Evolutionary conservation across 2,797 vertebrate genomes (phyloP), one percentile per base, ranked within the genome.

Genomic region (Myripristis jacobus): DNA sequence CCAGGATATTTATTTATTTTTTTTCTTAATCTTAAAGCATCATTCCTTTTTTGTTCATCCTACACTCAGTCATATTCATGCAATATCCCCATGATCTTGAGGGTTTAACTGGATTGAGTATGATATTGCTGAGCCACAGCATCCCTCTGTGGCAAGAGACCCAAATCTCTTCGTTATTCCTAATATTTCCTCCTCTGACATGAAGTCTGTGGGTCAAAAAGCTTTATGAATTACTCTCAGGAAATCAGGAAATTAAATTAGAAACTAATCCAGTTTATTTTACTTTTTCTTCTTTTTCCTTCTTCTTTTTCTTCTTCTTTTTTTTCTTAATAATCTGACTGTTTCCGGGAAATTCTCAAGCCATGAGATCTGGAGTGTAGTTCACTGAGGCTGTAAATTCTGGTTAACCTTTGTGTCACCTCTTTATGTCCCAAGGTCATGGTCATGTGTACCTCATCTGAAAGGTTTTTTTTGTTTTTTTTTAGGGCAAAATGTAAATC

Each of bases 401-500:
- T 57, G 31, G 66, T 34, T 47, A 75, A 13, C n/a, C 18, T 31
- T 43, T 41, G 13, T 12, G n/a, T 16, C n/a, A 19, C 6, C 44
- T 19, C 2, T 19, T 6, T 47, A 13, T 36, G n/a, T 7, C 5
- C 19, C 44, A 18, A n/a, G 18, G 44, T n/a, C 34, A 27, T 22
- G 10, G n/a, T 27, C 1, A 46, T 25, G 13, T 11, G 7, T 19
- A 16, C 43, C 19, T 50, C 25, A 4, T 66, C 52, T 12, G 21
- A 61, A 21, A 36, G 22, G 13, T 29, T 70, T 66, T 56, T 36
- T 44, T 60, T 65, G 44, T 66, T 56, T 36, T 44, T 60, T 65
- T 48, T 72, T 15, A n/a, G 25, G 77, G 71, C 61, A 62, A 85
- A 75, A 77, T 73, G 61, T 21, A 12, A 47, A 3, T 15, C 52